Evolutionary conservation across 1,140 invertebrate species (phyloP).

Genomic region (Eumeta japonica): DNA sequence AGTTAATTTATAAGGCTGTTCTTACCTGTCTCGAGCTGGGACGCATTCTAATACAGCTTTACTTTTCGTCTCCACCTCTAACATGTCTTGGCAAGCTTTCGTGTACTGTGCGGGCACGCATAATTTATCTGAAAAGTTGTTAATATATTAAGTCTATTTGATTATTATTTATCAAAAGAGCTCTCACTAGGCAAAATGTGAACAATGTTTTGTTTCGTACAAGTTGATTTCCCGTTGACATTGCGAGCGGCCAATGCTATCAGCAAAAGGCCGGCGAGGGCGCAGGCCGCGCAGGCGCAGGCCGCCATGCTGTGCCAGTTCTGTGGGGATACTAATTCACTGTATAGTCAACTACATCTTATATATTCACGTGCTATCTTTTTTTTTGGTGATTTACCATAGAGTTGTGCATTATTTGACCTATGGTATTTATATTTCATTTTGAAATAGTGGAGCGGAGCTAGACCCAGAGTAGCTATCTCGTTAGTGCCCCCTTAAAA

Average conservation of each 20-base stretch:
- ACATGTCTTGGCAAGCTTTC: slow-evolving; percentile 65
- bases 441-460: no score
- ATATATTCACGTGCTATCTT: no score
- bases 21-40: slow-evolving; percentile 66
- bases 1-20: no score
- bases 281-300: background rate
- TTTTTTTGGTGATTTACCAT: no score
- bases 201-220: no score
- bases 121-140: slow-evolving; percentile 64
- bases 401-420: no score
- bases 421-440: no score
- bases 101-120: slow-evolving; percentile 67
- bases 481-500: no score
- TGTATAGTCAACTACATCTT: no score
- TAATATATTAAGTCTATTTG: slow-evolving; percentile 5
- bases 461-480: no score
- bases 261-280: background rate
- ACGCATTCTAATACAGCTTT: slow-evolving; percentile 66
- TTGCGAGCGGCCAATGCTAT: background rate
- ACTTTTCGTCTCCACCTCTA: slow-evolving; percentile 62
- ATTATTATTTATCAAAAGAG: background rate
- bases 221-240: background rate
- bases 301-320: background rate
- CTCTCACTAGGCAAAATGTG: no score
- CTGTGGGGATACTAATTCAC: no score